phyloP scores from a whole-genome alignment of 2,113 vertebrate species.

The Okapia johnstoni region DNA sequence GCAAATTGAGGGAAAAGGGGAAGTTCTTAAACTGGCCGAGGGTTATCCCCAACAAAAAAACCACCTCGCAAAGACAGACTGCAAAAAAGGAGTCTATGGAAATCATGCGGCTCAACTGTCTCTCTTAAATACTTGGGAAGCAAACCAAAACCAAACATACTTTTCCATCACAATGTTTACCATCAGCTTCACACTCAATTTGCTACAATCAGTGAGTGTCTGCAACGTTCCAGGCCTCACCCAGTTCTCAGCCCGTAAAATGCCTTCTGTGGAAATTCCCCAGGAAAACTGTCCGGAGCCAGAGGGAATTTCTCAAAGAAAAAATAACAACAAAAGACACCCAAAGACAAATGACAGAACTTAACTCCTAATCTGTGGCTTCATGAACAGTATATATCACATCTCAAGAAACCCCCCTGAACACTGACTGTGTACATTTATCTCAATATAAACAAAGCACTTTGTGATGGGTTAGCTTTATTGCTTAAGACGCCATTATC shows the following conservation, averaged over 20 bases:
- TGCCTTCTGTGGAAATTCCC: not conserved
- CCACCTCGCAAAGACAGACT: not conserved
- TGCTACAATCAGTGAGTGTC: not conserved
- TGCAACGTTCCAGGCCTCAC: not conserved
- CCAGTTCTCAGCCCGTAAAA: not conserved
- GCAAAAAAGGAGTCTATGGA: not conserved
- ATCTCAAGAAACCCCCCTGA: not conserved
- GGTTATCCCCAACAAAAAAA: not conserved
- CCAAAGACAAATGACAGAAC: not conserved
- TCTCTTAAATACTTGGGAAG: constrained; percentile 34
- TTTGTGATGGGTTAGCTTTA: not conserved
- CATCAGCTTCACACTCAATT: constrained; percentile 26
- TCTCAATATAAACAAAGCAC: not conserved
- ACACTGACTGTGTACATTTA: not conserved
- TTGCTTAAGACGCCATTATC: not conserved
- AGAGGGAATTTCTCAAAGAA: not conserved
- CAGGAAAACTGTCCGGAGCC: not conserved
- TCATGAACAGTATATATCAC: not conserved
- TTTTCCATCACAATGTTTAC: constrained; percentile 15
- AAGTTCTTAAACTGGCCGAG: not conserved
- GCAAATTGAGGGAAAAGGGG: not conserved
- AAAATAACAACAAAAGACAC: too few relatives aligned
- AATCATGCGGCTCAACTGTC: not conserved
- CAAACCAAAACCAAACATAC: not conserved
- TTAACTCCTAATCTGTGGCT: not conserved